These are phyloP conservation scores for Etheostoma spectabile DNA, from an alignment of 2,113 vertebrate genomes.

Conservation along the genomic window DNA sequence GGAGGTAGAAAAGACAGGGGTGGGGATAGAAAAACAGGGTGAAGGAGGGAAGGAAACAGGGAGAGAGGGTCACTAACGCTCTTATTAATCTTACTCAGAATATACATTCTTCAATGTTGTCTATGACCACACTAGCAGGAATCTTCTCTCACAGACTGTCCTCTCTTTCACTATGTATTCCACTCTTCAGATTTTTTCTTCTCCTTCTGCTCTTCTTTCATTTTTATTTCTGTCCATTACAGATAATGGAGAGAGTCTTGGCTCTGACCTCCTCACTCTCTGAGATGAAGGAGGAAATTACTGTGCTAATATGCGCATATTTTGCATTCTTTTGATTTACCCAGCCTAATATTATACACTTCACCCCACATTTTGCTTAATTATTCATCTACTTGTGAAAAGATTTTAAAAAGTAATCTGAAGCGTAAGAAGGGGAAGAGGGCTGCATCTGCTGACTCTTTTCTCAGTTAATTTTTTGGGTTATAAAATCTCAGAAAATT, in stretches of 20 bases:
- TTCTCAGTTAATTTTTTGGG: background rate
- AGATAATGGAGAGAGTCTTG: constrained; percentile 45
- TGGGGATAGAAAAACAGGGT: background rate
- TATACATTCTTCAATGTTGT: constrained; percentile 23
- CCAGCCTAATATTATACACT: constrained; percentile 53
- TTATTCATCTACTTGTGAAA: constrained; percentile 64
- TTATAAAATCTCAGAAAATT: background rate
- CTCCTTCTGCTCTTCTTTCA: background rate
- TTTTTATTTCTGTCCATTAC: constrained; percentile 23
- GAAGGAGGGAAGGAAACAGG: background rate
- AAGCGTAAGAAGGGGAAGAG: background rate
- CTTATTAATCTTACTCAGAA: constrained; percentile 28
- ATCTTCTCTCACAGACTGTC: constrained; percentile 17
- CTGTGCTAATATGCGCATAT: constrained; percentile 71
- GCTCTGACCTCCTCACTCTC: constrained; percentile 38
- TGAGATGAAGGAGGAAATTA: constrained; percentile 61
- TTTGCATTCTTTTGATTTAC: constrained; percentile 62
- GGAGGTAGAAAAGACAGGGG: background rate
- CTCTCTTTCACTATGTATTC: constrained; percentile 1
- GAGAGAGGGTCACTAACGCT: background rate
- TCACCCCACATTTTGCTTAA: constrained; percentile 49
- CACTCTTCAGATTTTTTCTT: background rate
- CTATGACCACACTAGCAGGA: constrained; percentile 6
- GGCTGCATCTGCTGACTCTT: background rate
- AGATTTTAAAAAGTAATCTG: constrained; percentile 34